Base-by-base conservation (phyloP, 1,140 invertebrate genomes). In the Drosophila carrolli region DNA sequence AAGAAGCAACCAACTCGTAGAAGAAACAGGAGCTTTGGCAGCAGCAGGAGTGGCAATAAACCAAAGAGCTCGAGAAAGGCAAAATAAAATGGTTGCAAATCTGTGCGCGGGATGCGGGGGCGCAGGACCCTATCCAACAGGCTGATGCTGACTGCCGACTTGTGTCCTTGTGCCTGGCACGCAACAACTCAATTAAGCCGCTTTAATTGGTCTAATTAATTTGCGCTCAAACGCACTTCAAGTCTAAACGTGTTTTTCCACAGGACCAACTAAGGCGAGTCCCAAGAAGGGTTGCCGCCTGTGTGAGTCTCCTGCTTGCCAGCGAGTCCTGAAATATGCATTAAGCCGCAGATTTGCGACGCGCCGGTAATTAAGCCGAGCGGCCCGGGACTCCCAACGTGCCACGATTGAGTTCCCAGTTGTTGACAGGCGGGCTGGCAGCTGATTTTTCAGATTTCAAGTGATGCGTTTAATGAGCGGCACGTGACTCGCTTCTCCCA, bases 131-230 rank as follows among this genome's bases (percentile, higher is more conserved):
- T 65, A 10, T 11, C 37, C 37, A 40, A 35, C 41, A 27, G 48
- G 19, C 55, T 58, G 73, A 44, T 62, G 57, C 46, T 58, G 66
- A 68, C 57, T 68, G 65, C 44, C 54, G 68, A 51, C 59, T 19
- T 72, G 70, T 89, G 84, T 89, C 80, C 84, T 71, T 71, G 80
- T 55, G 63, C 73, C 81, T 63, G 63, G 63, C 80, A 85, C 80
- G 81, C 81, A 83, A 88, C 89, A 91, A 89, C 90, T 91, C 85
- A 91, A 91, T 91, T 91, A 91, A 85, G 90, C 75, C 70, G 82
- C 77, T 91, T 91, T 91, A 91, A 91, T 91, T 91, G 90, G 90
- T 81, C 90, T 91, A 91, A 91, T 91, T 91, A 91, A 91, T 91
- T 91, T 91, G 83, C 90, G 85, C 90, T 90, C 90, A 89, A 89